Base-by-base conservation (phyloP, 2,888 invertebrate genomes). In the Drosophila robusta region DNA sequence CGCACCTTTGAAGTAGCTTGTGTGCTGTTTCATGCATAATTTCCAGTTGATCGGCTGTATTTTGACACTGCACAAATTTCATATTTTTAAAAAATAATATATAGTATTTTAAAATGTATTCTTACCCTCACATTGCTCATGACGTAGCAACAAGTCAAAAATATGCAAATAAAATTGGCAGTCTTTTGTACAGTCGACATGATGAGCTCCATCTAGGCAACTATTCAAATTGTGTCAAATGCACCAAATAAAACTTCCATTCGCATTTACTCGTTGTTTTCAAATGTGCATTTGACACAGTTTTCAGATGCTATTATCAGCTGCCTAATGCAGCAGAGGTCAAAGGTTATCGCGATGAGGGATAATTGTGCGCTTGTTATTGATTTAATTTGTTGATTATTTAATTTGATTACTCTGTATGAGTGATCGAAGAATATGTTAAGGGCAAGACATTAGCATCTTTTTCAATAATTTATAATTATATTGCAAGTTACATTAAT, bases 1-100 rank as follows among this genome's bases (percentile, higher is more conserved):
- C 58, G 2, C 18, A 88, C 81, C 51, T 68, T 24, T 5, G 42
- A 5, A 86, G 38, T 7, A 88, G 41, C 7, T 54, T 36, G 1
- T 50, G 9, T n/a, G 51, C 54, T 11, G 44, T 36, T 9, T 51
- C 29, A 6, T 54, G 49, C 44, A 68, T 1, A 4, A 22, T n/a
- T 42, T 67, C 68, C 14, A 72, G 9, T 29, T 55, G 41, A 18
- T 38, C 38, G 12, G 2, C 22, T 7, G 54, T 12, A 14, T 56
- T 38, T 14, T 51, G 41, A 24, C 51, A 14, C 74, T 75, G 18
- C n/a, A 32, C 11, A 34, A 29, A 18, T 11, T 6, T 1, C 1
- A 44, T 4, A 18, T 24, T 18, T 12, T 32, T 4, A 4, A 38
- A 16, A 22, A 7, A 7, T 34, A 4, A 29, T 7, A 1, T 8